Conservation (phyloP, 2,888 invertebrate genomes). For the Sclerodermus sp. region DNA sequence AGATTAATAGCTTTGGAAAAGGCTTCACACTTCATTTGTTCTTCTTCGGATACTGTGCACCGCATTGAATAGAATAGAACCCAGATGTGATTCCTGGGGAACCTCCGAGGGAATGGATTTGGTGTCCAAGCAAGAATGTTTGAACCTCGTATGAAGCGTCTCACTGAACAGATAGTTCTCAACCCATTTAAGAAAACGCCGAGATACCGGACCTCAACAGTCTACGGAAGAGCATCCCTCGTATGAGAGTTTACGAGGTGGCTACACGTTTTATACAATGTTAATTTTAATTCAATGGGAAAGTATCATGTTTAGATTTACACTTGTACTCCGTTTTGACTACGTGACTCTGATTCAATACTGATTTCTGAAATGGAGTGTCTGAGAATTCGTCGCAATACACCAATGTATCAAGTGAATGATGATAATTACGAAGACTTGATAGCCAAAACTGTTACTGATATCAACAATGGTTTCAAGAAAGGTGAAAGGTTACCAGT, state of each 20-base stretch:
- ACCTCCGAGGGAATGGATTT: too few relatives aligned
- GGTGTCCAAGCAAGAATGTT: too few relatives aligned
- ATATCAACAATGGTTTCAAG: slow-evolving; percentile 86
- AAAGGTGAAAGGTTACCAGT: slow-evolving; percentile 81
- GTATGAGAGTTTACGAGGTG: slow-evolving; percentile 99
- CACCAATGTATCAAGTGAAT: slow-evolving; percentile 97
- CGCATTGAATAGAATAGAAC: too few relatives aligned
- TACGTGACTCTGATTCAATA: slow-evolving; percentile 90
- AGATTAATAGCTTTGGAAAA: slow-evolving; percentile 70
- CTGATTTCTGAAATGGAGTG: slow-evolving; percentile 97
- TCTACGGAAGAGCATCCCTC: too few relatives aligned
- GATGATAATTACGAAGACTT: slow-evolving; percentile 99
- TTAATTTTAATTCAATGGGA: slow-evolving; percentile 93
- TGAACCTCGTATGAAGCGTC: too few relatives aligned
- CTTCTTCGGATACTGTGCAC: slow-evolving; percentile 81
- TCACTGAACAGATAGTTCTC: too few relatives aligned
- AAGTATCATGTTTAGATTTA: slow-evolving; percentile 96
- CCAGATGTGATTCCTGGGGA: too few relatives aligned
- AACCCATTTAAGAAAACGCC: too few relatives aligned
- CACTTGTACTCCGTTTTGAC: slow-evolving; percentile 98
- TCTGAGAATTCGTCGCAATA: slow-evolving; percentile 98
- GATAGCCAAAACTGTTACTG: slow-evolving; percentile 80
- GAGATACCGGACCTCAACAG: too few relatives aligned
- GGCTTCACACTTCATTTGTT: slow-evolving; percentile 81
- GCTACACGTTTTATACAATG: slow-evolving; percentile 99